Conservation (phyloP, 2,113 vertebrate genomes). For the Delphinapterus leucas region DNA sequence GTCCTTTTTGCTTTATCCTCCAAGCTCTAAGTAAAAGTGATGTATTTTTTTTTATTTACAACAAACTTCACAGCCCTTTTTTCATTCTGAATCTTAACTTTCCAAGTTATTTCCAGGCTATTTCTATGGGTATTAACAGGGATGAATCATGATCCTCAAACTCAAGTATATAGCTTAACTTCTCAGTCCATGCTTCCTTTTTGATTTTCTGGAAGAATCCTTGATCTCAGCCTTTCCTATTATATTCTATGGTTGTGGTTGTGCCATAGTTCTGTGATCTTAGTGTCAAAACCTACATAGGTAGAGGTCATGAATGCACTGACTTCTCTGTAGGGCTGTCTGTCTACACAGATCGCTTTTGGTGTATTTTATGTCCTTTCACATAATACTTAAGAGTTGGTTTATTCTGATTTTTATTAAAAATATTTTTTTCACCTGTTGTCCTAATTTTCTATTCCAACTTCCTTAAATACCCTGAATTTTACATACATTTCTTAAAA, state of each 20-base stretch:
- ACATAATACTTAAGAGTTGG: background rate
- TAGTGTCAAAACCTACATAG: background rate
- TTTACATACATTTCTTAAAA: background rate
- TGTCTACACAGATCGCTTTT: background rate
- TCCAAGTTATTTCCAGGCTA: background rate
- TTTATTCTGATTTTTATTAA: background rate
- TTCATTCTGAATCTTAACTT: background rate
- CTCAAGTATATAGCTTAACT: background rate
- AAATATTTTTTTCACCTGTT: background rate
- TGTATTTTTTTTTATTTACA: background rate
- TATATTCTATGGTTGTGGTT: background rate
- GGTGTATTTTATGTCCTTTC: background rate
- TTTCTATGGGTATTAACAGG: background rate
- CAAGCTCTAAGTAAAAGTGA: background rate
- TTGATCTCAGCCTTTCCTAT: background rate
- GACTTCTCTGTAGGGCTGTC: background rate
- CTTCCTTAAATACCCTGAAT: background rate
- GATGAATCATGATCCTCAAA: background rate
- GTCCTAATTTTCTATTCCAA: background rate
- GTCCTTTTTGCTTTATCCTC: background rate
- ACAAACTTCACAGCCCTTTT: background rate
- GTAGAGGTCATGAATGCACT: fast-evolving
- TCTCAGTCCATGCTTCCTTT: background rate
- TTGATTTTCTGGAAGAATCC: background rate
- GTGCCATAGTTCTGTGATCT: background rate